Evolutionary conservation across 2,113 vertebrate species (phyloP).

Genomic region (Tamias sibiricus): DNA sequence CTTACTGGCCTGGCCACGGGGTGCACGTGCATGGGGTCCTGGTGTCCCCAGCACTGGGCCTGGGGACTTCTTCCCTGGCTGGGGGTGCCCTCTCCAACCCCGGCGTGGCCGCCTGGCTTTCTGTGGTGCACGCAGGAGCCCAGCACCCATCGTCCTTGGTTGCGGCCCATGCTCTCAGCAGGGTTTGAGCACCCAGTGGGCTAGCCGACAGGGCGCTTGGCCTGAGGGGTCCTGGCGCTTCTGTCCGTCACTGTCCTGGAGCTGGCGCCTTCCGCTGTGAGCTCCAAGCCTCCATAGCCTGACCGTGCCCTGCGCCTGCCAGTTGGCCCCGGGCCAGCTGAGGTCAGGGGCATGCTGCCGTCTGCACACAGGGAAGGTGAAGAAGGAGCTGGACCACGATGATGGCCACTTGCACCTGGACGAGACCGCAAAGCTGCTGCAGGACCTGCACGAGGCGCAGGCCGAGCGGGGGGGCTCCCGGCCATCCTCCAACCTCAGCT

Average conservation of each 20-base stretch:
- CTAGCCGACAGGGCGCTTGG: background rate
- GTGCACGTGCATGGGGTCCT: accelerated
- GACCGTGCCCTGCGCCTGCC: too few species aligned
- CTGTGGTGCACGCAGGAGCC: background rate
- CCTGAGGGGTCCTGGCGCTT: background rate
- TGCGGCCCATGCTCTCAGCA: too few species aligned
- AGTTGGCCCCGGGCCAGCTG: too few species aligned
- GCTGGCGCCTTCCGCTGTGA: background rate
- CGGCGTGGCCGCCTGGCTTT: too few species aligned
- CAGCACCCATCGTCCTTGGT: too few species aligned
- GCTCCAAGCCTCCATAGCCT: background rate
- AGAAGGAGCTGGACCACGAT: constrained; percentile 96
- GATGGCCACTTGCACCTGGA: constrained; percentile 94
- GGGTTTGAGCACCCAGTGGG: too few species aligned
- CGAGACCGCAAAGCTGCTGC: constrained; percentile 94
- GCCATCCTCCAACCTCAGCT: constrained; percentile 97
- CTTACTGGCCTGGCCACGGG: too few species aligned
- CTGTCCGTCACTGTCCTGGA: background rate
- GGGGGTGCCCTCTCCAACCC: background rate
- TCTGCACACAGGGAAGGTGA: constrained; percentile 91
- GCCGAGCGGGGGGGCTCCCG: constrained; percentile 95
- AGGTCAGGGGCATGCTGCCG: accelerated
- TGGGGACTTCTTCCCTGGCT: background rate
- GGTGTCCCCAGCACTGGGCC: accelerated
- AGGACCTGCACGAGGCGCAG: constrained; percentile 97